Conservation (phyloP, 2,888 invertebrate genomes). For the Drosophila recens region DNA sequence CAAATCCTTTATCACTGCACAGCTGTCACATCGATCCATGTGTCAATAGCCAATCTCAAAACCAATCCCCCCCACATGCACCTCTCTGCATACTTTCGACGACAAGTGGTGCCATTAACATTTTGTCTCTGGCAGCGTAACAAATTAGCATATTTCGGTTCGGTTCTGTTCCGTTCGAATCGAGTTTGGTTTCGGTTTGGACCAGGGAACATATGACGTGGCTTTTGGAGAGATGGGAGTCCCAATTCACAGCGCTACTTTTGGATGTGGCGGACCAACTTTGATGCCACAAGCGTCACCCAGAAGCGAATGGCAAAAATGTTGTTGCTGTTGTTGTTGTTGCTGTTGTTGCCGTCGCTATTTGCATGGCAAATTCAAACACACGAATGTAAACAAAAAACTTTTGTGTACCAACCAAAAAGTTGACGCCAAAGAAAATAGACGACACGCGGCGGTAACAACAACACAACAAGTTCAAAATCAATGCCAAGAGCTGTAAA, state of each 20-base stretch:
- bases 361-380: constrained; percentile 78
- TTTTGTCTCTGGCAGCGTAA: constrained; percentile 44
- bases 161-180: background rate
- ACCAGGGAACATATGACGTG: constrained; percentile 20
- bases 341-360: constrained; percentile 61
- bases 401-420: constrained; percentile 69
- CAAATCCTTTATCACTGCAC: constrained; percentile 17
- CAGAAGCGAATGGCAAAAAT: constrained; percentile 32
- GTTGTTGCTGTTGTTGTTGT: constrained; percentile 39
- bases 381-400: constrained; percentile 74
- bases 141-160: constrained; percentile 59
- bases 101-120: constrained; percentile 48
- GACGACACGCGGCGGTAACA: constrained; percentile 37
- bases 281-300: constrained; percentile 36
- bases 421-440: constrained; percentile 58
- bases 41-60: constrained; percentile 22
- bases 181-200: constrained; percentile 1
- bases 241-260: constrained; percentile 41
- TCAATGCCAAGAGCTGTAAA: constrained; percentile 76
- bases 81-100: constrained; percentile 10
- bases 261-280: constrained; percentile 44
- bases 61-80: background rate
- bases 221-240: constrained; percentile 20
- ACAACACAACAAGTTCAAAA: constrained; percentile 64
- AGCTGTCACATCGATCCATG: constrained; percentile 12